Base-by-base conservation (phyloP, 2,797 vertebrate genomes). In the Limnodromus scolopaceus region DNA sequence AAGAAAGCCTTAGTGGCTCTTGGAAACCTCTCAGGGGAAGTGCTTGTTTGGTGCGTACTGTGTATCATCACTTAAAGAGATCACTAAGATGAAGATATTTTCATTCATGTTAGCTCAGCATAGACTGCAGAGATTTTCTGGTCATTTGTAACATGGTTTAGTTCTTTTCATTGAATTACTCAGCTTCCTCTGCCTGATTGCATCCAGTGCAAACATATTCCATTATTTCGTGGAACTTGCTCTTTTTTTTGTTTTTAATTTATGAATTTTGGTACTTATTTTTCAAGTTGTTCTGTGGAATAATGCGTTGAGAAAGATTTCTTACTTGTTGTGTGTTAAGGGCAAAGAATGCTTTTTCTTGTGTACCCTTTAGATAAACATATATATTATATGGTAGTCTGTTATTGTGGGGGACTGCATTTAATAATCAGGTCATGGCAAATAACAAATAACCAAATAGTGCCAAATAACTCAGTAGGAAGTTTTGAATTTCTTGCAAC, bases 401-500 rank as follows among this genome's bases (percentile, higher is more conserved):
- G 16, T 80, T 93, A 34, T 25, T 30, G 28, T 43, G 45, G 68
- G 9, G 10, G 58, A 64, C 71, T 91, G 11, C 4, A 25, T 84
- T 83, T 77, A 86, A 53, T 88, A 71, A 46, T 76, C 45, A 49
- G 28, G 34, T 87, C 68, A 19, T 14, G 10, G 9, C 80, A 60
- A 55, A 82, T 34, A 92, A n/a, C 20, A 91, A 92, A 71, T 64
- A 88, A 91, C 5, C 6, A 72, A 88, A 76, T 66, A 66, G n/a
- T 85, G 43, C 34, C 63, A 80, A 69, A 69, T 84, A 84, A 60
- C 43, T 88, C 36, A 27, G 13, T 58, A 36, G 63, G 32, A 76
- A 89, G 15, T 86, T 95, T 91, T 92, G 77, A 87, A 93, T 87
- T 36, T 91, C 63, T 71, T 87, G 12, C 34, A 84, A 9, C 77